phyloP scores from a whole-genome alignment of 2,888 invertebrate genomes.

The Lasius fuliginosus region DNA sequence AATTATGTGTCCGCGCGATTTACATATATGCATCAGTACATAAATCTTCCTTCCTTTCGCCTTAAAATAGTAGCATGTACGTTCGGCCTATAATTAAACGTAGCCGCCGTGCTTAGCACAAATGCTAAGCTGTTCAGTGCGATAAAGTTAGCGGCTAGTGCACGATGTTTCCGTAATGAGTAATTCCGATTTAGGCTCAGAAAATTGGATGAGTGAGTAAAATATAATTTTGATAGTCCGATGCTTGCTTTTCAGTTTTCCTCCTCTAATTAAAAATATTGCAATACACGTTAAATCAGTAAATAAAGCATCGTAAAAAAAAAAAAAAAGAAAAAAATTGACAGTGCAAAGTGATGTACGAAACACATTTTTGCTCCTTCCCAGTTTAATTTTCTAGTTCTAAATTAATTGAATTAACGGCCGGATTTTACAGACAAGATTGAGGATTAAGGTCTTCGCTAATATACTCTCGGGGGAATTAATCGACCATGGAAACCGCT shows the following conservation, averaged over 20 bases:
- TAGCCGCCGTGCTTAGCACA: constrained; percentile 9
- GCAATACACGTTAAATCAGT: constrained; percentile 1
- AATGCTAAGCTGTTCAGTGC: constrained; percentile 36
- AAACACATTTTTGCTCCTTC: neutral
- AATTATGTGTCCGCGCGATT: neutral
- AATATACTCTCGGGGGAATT: constrained; percentile 8
- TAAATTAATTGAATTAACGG: constrained; percentile 10
- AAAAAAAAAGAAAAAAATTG: neutral
- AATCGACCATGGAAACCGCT: constrained; percentile 49
- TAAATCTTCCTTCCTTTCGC: constrained; percentile 4
- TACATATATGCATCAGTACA: constrained; percentile 1
- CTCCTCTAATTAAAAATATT: neutral
- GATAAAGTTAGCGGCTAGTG: constrained; percentile 49
- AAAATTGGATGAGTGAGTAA: constrained; percentile 3
- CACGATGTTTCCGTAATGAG: constrained; percentile 27
- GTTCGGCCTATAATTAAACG: constrained; percentile 52
- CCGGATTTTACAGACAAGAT: neutral
- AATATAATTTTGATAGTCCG: neutral
- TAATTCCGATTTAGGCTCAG: neutral
- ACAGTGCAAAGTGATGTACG: neutral
- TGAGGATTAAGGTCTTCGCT: neutral
- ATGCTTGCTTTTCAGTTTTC: neutral
- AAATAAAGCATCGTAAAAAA: neutral
- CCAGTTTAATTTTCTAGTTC: neutral
- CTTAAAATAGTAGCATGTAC: constrained; percentile 24